phyloP scores from a whole-genome alignment of 1,140 invertebrate species.

The Orchesella cincta region DNA sequence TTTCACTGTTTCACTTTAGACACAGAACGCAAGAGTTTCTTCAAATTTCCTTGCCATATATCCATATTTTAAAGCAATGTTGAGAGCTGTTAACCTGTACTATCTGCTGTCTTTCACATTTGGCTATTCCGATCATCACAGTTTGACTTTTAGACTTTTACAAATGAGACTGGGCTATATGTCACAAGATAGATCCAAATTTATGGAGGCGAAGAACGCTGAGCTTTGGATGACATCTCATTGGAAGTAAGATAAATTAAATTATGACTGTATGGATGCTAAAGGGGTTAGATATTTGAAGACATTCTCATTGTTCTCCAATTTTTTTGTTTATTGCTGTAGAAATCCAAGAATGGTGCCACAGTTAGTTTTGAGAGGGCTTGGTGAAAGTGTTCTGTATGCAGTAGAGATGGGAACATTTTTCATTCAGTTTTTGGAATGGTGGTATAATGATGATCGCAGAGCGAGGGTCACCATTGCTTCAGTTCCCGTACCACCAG shows the following conservation, averaged over 20 bases:
- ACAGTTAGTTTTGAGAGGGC: slow-evolving; percentile 12
- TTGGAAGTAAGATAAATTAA: slow-evolving; percentile 33
- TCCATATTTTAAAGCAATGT: background rate
- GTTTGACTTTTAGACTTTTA: slow-evolving; percentile 33
- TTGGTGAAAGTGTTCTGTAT: slow-evolving; percentile 40
- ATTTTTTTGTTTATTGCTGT: background rate
- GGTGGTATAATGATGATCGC: slow-evolving; percentile 37
- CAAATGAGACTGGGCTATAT: slow-evolving; percentile 37
- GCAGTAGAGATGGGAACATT: slow-evolving; percentile 42
- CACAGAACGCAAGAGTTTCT: too few species aligned
- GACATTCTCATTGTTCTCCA: background rate
- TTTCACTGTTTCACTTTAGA: too few species aligned
- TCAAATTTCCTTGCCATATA: background rate
- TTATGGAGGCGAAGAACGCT: slow-evolving; percentile 31
- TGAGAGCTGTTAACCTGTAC: slow-evolving; percentile 1
- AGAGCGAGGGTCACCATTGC: slow-evolving; percentile 19
- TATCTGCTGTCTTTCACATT: slow-evolving; percentile 31
- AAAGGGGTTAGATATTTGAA: too few species aligned
- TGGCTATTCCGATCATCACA: slow-evolving; percentile 33
- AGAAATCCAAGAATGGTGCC: slow-evolving; percentile 13
- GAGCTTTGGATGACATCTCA: slow-evolving; percentile 23
- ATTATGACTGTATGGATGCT: too few species aligned
- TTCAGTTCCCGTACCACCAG: slow-evolving; percentile 35
- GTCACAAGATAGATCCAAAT: slow-evolving; percentile 16
- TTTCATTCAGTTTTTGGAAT: slow-evolving; percentile 45